These are phyloP conservation scores for Corapipo altera DNA, from an alignment of 2,113 vertebrate species.

Conservation along the genomic window DNA sequence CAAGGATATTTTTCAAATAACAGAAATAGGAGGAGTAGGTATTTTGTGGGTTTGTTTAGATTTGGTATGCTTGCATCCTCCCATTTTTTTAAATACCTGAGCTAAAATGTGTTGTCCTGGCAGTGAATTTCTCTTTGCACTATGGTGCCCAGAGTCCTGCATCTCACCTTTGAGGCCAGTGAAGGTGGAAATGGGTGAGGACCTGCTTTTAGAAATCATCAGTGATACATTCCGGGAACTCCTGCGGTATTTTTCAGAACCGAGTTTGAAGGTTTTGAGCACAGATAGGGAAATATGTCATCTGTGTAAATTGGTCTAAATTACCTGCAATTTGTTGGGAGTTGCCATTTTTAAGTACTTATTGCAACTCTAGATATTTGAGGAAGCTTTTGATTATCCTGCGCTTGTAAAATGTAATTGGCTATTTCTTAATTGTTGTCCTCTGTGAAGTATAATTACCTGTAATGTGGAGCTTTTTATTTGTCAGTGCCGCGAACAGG, in stretches of 20 bases:
- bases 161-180: not conserved
- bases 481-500: slow-evolving; percentile 46
- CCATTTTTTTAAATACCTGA: not conserved
- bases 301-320: slow-evolving; percentile 36
- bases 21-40: not conserved
- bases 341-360: slow-evolving; percentile 39
- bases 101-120: not conserved
- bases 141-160: not conserved
- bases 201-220: not conserved
- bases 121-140: not conserved
- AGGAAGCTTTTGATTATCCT: slow-evolving; percentile 66
- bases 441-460: slow-evolving; percentile 50
- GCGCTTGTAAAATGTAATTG: slow-evolving; percentile 51
- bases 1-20: not conserved
- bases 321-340: slow-evolving; percentile 63
- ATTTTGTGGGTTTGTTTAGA: not conserved
- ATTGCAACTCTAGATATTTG: slow-evolving; percentile 30
- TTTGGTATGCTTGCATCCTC: not conserved
- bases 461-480: slow-evolving; percentile 49
- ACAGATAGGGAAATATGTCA: slow-evolving; percentile 22
- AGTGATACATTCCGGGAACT: not conserved
- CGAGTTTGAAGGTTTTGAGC: not conserved
- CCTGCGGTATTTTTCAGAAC: not conserved
- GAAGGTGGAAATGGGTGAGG: not conserved
- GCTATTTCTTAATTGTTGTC: slow-evolving; percentile 59